These are phyloP conservation scores for Drosophila falleni DNA, from an alignment of 2,888 invertebrate species.

Conservation along the genomic window DNA sequence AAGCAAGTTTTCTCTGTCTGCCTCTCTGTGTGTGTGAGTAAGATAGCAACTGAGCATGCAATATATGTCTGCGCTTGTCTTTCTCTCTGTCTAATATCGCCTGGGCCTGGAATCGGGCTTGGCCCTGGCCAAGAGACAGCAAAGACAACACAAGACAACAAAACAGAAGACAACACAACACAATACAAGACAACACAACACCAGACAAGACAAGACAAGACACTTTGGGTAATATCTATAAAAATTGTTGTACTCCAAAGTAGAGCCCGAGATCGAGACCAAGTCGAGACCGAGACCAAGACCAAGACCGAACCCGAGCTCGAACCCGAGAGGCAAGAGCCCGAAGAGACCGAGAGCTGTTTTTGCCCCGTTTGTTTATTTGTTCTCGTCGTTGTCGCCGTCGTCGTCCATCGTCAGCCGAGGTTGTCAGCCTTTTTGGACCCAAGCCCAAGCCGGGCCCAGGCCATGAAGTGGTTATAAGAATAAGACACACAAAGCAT, in stretches of 20 bases:
- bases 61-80: constrained; percentile 28
- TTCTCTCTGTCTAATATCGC: constrained; percentile 50
- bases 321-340: constrained; percentile 21
- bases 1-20: constrained; percentile 19
- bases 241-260: constrained; percentile 59
- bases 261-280: not conserved
- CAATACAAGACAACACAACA: constrained; percentile 48
- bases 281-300: not conserved
- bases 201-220: constrained; percentile 59
- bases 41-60: constrained; percentile 11
- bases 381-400: constrained; percentile 20
- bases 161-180: constrained; percentile 57
- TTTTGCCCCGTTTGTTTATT: constrained; percentile 49
- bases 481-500: constrained; percentile 71
- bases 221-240: constrained; percentile 78
- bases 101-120: constrained; percentile 17
- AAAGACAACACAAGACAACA: constrained; percentile 34
- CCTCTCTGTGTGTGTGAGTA: constrained; percentile 6
- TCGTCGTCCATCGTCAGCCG: constrained; percentile 41
- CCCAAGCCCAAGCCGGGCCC: constrained; percentile 53
- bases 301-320: not conserved
- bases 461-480: constrained; percentile 69
- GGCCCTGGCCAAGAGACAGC: constrained; percentile 53
- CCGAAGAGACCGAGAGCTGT: constrained; percentile 30
- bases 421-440: constrained; percentile 82